These are phyloP conservation scores for Mus caroli DNA, from an alignment of 2,797 vertebrate species.

Conservation along the genomic window DNA sequence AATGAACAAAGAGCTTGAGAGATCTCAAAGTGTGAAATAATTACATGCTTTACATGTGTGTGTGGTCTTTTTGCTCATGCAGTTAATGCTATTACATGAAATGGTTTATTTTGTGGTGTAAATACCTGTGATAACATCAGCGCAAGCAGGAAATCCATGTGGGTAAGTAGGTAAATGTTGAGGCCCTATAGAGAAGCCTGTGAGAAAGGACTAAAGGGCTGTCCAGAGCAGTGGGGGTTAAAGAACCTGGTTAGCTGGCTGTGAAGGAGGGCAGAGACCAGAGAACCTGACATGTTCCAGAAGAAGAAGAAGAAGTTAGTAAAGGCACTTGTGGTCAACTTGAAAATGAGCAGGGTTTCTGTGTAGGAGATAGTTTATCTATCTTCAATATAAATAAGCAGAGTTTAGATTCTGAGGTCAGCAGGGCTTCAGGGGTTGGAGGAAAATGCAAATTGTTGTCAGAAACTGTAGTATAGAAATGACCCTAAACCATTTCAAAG, in stretches of 20 bases:
- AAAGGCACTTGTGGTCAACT: slow-evolving; percentile 62
- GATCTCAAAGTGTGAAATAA: slow-evolving; percentile 25
- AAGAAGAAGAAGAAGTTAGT: too few relatives aligned
- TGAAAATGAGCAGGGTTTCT: slow-evolving; percentile 31
- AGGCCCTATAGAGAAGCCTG: slow-evolving; percentile 35
- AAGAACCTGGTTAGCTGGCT: background rate
- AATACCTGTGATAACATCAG: slow-evolving; percentile 62
- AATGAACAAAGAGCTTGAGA: background rate
- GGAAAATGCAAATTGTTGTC: slow-evolving; percentile 53
- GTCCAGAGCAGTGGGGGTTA: slow-evolving; percentile 61
- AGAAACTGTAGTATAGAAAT: slow-evolving; percentile 59
- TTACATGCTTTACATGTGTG: background rate
- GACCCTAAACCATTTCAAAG: slow-evolving; percentile 63
- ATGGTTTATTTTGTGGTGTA: slow-evolving; percentile 56
- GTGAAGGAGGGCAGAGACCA: slow-evolving; percentile 76
- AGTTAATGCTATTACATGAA: slow-evolving; percentile 15
- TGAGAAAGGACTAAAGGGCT: slow-evolving; percentile 40
- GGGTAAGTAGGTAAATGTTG: slow-evolving; percentile 27
- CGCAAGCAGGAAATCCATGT: slow-evolving; percentile 56
- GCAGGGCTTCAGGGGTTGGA: slow-evolving; percentile 65
- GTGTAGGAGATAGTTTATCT: slow-evolving; percentile 63
- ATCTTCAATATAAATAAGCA: slow-evolving; percentile 71
- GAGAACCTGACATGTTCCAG: slow-evolving; percentile 89
- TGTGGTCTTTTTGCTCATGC: background rate
- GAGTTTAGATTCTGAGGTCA: slow-evolving; percentile 74